These are phyloP conservation scores for Noctua fimbriata DNA, from an alignment of 2,888 invertebrate species.

Conservation along the genomic window DNA sequence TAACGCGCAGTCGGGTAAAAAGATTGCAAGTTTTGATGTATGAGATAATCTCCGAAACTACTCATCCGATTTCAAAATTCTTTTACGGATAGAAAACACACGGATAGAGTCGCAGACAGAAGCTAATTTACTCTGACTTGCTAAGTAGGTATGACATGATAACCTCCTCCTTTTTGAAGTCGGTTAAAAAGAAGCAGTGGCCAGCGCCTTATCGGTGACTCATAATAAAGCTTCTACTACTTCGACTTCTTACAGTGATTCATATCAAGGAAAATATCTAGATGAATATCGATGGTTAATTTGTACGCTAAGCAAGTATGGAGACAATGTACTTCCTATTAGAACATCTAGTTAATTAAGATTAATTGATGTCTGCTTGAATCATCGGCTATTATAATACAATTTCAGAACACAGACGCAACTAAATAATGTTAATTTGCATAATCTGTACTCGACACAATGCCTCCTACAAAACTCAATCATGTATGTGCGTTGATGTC, in stretches of 20 bases:
- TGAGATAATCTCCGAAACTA: neutral
- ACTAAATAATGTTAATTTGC: slow-evolving; percentile 21
- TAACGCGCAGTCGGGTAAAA: neutral
- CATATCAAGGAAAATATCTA: neutral
- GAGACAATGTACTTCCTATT: neutral
- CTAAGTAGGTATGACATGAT: neutral
- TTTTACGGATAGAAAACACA: neutral
- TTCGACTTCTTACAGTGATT: neutral
- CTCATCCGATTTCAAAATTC: neutral
- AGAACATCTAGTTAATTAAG: neutral
- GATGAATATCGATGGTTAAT: neutral
- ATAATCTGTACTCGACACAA: slow-evolving; percentile 7
- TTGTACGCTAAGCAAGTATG: neutral
- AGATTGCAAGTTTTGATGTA: neutral
- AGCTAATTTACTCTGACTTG: neutral
- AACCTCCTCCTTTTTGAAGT: no score
- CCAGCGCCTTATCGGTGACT: neutral
- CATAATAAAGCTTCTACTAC: neutral
- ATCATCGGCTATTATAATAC: neutral
- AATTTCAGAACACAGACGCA: slow-evolving; percentile 3
- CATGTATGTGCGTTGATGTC: slow-evolving; percentile 17
- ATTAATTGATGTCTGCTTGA: slow-evolving; percentile 2
- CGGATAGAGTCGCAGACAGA: neutral
- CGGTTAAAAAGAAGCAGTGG: neutral
- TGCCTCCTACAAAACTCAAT: slow-evolving; percentile 24